Conservation (phyloP, 2,797 vertebrate genomes). For the Cossypha dichroa region DNA sequence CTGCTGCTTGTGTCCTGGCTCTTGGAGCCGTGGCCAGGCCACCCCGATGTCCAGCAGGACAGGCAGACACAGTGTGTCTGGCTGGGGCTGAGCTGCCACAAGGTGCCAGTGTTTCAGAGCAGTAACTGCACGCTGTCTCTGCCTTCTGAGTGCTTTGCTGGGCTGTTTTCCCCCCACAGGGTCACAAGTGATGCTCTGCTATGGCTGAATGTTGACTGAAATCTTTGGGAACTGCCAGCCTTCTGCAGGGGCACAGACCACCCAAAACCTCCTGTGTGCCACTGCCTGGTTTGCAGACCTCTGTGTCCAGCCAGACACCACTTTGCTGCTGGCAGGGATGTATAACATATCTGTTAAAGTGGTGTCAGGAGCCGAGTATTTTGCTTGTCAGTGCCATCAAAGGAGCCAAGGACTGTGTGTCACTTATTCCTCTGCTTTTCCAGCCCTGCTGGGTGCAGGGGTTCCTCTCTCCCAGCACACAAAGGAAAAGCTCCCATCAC, state of each 20-base stretch:
- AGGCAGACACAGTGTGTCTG: rapidly evolving
- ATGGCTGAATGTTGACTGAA: neutral
- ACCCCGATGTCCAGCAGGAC: rapidly evolving
- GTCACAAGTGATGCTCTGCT: neutral
- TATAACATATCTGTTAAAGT: rapidly evolving
- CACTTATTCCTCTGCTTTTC: rapidly evolving
- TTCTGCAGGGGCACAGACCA: neutral
- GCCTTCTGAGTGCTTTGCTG: neutral
- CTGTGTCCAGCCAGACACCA: neutral
- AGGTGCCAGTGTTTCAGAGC: conserved; percentile 61
- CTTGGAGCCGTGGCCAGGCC: rapidly evolving
- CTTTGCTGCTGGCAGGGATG: neutral
- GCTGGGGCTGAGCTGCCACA: neutral
- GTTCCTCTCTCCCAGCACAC: neutral
- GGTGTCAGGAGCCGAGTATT: rapidly evolving
- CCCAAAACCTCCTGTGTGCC: neutral
- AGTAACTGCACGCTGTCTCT: rapidly evolving
- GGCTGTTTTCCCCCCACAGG: rapidly evolving
- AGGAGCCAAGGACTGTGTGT: neutral
- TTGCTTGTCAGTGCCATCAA: neutral
- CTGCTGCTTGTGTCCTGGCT: neutral
- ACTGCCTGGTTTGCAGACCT: neutral
- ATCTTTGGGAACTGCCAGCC: neutral
- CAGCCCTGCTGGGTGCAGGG: rapidly evolving
- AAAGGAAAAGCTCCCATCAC: neutral